Percentiles rank a stretch among this genome's conserved stretches.
Evolutionary conservation across 2,113 vertebrate genomes (phyloP).

Genomic region (Melanerpes formicivorus): DNA sequence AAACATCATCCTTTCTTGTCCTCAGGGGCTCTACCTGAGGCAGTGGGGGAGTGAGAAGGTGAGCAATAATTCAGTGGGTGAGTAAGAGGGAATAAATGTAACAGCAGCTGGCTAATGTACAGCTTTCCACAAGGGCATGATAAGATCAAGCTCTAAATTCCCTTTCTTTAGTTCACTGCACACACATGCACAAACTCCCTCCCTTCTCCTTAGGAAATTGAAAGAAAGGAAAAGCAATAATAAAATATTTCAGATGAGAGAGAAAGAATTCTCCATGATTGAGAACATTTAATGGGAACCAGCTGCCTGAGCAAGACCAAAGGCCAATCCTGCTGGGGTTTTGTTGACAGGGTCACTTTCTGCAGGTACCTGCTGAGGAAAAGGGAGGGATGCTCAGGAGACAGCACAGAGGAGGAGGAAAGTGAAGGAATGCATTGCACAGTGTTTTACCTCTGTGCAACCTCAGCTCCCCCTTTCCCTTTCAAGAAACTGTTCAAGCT

Average conservation of each 20-base stretch:
- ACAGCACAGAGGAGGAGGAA: not conserved
- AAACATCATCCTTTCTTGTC: not conserved
- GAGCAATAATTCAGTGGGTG: not conserved
- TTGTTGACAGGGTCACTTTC: constrained; percentile 55
- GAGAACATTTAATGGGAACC: constrained; percentile 63
- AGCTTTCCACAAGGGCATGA: not conserved
- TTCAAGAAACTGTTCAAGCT: not conserved
- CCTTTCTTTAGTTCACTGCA: constrained; percentile 18
- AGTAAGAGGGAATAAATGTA: not conserved
- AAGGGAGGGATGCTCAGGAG: constrained; percentile 28
- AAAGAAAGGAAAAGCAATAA: constrained; percentile 56
- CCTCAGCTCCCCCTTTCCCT: not conserved
- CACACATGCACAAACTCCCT: not conserved
- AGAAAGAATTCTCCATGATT: constrained; percentile 32
- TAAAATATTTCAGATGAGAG: constrained; percentile 56
- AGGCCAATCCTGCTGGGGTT: constrained; percentile 45
- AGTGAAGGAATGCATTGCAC: not conserved
- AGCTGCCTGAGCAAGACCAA: constrained; percentile 55
- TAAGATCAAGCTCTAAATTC: constrained; percentile 2
- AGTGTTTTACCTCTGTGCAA: not conserved
- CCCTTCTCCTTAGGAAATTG: constrained; percentile 27
- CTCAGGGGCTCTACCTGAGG: not conserved
- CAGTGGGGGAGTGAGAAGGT: not conserved
- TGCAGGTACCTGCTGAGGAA: constrained; percentile 61
- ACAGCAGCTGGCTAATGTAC: not conserved